A percentile compares a stretch with the other conserved stretches of the same genome.
Evolutionary conservation across 2,888 invertebrate genomes (phyloP).

Genomic region (Bruchidius siliquastri): DNA sequence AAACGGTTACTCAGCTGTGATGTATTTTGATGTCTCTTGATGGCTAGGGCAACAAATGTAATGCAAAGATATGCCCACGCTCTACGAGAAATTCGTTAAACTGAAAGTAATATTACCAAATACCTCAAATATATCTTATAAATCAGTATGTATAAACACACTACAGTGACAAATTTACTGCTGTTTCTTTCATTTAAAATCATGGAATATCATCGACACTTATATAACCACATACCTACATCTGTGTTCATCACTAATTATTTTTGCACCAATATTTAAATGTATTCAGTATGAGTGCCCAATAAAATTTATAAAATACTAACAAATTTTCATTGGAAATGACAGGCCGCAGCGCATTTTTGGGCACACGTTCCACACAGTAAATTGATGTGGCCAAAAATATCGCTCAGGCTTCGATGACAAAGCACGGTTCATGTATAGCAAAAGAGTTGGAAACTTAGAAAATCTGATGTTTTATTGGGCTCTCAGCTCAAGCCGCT

Average conservation of each 20-base stretch:
- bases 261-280: conserved; percentile 27
- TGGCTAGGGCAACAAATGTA: no score
- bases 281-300: conserved; percentile 45
- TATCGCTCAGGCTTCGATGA: conserved; percentile 16
- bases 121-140: no score
- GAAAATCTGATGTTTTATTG: conserved; percentile 38
- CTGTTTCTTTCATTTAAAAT: conserved; percentile 4
- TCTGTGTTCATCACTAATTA: conserved; percentile 25
- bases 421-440: conserved; percentile 49
- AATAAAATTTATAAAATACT: conserved; percentile 47
- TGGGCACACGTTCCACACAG: conserved; percentile 16
- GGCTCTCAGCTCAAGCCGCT: conserved; percentile 44
- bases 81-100: no score
- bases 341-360: conserved; percentile 22
- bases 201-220: conserved; percentile 5
- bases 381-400: conserved; percentile 23
- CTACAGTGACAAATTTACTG: neutral
- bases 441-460: conserved; percentile 2
- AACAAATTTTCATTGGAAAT: conserved; percentile 39
- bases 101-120: no score
- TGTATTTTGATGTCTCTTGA: no score
- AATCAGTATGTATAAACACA: no score
- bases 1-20: no score
- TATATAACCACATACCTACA: conserved; percentile 1
- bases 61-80: no score